phyloP scores from a whole-genome alignment of 2,797 vertebrate genomes.

The Chanos chanos region DNA sequence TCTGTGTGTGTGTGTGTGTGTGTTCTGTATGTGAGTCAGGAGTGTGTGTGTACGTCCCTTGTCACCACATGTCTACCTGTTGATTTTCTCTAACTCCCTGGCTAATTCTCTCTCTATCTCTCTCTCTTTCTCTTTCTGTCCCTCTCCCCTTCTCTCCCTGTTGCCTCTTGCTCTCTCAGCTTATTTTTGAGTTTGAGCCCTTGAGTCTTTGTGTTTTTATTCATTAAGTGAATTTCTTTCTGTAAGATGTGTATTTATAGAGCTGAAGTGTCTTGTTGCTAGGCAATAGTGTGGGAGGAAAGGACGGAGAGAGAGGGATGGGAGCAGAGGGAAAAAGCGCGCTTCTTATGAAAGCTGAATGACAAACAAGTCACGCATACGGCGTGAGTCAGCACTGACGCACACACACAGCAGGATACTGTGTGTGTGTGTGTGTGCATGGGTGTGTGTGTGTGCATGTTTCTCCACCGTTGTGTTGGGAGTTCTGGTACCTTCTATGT shows the following conservation, averaged over 20 bases:
- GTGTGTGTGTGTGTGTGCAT: conserved; percentile 23
- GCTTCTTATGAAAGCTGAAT: conserved; percentile 64
- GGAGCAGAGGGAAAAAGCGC: conserved; percentile 58
- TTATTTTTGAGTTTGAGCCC: not conserved
- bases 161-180: not conserved
- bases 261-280: conserved; percentile 74
- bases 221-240: conserved; percentile 16
- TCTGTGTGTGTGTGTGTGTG: conserved; percentile 16
- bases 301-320: conserved; percentile 48
- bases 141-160: not conserved
- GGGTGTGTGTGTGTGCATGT: not conserved
- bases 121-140: not conserved
- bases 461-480: not conserved
- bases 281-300: conserved; percentile 67
- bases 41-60: conserved; percentile 9
- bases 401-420: conserved; percentile 46
- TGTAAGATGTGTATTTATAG: conserved; percentile 74
- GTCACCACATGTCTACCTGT: not conserved
- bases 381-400: conserved; percentile 73
- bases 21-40: not conserved
- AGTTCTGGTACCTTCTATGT: too few relatives aligned
- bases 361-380: conserved; percentile 57
- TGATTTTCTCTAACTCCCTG: not conserved
- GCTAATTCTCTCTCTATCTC: too few relatives aligned
- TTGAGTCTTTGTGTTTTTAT: not conserved